Base-by-base conservation (phyloP, 2,888 invertebrate species). In the Hydriomena furcata region DNA sequence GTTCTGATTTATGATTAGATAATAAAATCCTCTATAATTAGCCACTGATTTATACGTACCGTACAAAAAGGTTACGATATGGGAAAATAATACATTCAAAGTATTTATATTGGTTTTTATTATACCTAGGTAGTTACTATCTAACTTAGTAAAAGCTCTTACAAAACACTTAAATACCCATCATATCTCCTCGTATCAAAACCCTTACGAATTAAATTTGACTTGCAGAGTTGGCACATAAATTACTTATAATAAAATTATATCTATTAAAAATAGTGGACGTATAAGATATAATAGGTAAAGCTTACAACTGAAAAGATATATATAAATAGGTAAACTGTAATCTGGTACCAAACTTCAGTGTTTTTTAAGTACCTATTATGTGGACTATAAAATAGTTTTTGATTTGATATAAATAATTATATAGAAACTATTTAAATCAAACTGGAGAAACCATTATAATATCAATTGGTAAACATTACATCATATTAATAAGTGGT, bases 151-250 rank as follows among this genome's bases (percentile, higher is more conserved):
- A 47, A 45, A 53, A 38, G 25, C 24, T 37, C 30, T 43, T 48
- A 53, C 13, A 37, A 36, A 48, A 41, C 21, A 35, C 31, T 40
- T 27, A 36, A 25, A n/a, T 20, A 23, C 11, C 23, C 28, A 43
- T 7, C 21, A 5, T 17, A 38, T 12, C 17, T 37, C 49, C 7
- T 30, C 36, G 37, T 40, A 34, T 40, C 21, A 21, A 36, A 35
- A 10, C 31, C 31, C 23, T 50, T 36, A 53, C 53, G 32, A 30
- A 24, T 42, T 54, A 45, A 58, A 58, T 57, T 46, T 68, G 65
- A 74, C 72, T 73, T 65, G 64, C 58, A 66, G 48, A 56, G 63
- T 73, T 76, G 76, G 76, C 76, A 76, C 73, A 74, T 70, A 62
- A 58, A 61, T 66, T 65, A 66, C 50, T 25, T 58, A 47, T 38